Conservation (phyloP, 2,888 invertebrate genomes). For the Drosophila greeni region DNA sequence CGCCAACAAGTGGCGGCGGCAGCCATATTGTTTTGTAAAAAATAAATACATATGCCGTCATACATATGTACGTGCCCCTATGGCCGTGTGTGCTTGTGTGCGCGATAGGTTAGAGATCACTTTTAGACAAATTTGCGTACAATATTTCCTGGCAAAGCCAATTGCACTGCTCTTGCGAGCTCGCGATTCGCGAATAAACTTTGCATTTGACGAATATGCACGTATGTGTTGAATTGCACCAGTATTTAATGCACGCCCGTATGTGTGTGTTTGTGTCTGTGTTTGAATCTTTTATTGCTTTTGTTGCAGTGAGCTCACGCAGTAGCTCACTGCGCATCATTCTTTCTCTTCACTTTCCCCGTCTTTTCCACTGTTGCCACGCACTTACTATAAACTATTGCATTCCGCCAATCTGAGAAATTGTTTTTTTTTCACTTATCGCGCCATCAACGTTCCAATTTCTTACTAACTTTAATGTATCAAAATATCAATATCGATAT, state of each 20-base stretch:
- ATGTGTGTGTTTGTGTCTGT: slow-evolving; percentile 5
- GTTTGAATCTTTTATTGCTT: slow-evolving; percentile 37
- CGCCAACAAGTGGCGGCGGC: slow-evolving; percentile 77
- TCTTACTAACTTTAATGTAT: not conserved
- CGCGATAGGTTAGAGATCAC: slow-evolving; percentile 39
- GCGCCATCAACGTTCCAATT: slow-evolving; percentile 25
- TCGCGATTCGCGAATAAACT: slow-evolving; percentile 27
- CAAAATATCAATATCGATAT: no score
- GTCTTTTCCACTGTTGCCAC: slow-evolving; percentile 15
- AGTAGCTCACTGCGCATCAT: slow-evolving; percentile 43
- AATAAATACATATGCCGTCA: slow-evolving; percentile 32
- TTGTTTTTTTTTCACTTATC: slow-evolving; percentile 32
- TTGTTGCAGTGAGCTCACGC: slow-evolving; percentile 43
- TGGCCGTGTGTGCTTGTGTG: slow-evolving; percentile 26
- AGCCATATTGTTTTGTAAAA: slow-evolving; percentile 76
- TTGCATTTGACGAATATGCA: slow-evolving; percentile 25
- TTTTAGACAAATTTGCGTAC: slow-evolving; percentile 39
- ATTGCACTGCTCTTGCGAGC: slow-evolving; percentile 13
- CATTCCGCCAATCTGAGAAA: slow-evolving; percentile 11
- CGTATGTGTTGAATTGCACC: slow-evolving; percentile 14
- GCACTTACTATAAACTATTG: slow-evolving; percentile 32
- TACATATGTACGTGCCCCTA: slow-evolving; percentile 24
- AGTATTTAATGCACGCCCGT: slow-evolving; percentile 8
- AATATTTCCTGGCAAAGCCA: slow-evolving; percentile 26
- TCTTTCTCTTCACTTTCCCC: slow-evolving; percentile 9